Conservation (phyloP, 2,113 vertebrate genomes). For the Bambusicola thoracicus region DNA sequence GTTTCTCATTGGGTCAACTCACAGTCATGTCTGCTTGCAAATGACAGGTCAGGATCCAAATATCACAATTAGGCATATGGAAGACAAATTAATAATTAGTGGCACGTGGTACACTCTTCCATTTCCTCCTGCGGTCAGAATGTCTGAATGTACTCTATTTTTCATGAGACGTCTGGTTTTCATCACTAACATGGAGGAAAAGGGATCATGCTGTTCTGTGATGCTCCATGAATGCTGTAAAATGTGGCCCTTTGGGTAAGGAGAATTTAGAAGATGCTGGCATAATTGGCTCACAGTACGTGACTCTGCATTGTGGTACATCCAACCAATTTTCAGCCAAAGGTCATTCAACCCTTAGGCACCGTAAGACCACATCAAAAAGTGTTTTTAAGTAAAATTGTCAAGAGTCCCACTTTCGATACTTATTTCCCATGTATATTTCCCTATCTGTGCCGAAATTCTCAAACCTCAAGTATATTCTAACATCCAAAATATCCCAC, state of each 20-base stretch:
- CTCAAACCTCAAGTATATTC: not conserved
- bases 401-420: not conserved
- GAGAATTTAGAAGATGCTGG: not conserved
- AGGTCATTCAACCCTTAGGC: not conserved
- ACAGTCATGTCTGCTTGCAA: not conserved
- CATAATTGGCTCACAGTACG: not conserved
- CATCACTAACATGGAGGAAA: not conserved
- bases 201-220: not conserved
- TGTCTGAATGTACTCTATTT: not conserved
- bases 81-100: not conserved
- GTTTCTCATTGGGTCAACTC: not conserved
- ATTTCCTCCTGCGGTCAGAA: not conserved
- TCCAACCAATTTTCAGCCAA: not conserved
- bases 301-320: fast-evolving
- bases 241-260: not conserved
- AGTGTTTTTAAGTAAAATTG: not conserved
- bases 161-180: not conserved
- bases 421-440: not conserved
- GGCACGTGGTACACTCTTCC: not conserved
- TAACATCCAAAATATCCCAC: not conserved
- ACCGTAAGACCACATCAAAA: not conserved
- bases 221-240: not conserved
- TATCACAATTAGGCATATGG: not conserved
- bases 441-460: not conserved
- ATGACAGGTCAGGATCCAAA: not conserved